Conservation (phyloP, 2,888 invertebrate species). For the Prostheceraeus crozeri region DNA sequence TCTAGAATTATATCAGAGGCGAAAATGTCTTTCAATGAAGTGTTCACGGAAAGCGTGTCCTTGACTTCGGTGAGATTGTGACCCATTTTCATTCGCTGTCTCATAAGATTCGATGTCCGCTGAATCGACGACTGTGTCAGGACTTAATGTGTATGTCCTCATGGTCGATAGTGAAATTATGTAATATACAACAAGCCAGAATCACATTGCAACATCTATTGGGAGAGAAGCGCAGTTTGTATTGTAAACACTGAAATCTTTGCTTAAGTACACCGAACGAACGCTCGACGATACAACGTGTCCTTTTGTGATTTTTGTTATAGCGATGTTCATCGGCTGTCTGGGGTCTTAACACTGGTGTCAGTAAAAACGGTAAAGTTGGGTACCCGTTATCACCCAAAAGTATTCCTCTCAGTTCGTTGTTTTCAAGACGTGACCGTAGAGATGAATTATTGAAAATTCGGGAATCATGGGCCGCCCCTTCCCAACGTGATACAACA, state of each 20-base stretch:
- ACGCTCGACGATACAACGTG: conserved; percentile 12
- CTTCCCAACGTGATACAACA: conserved; percentile 23
- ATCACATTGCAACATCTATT: too few species aligned
- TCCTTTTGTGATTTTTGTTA: conserved; percentile 22
- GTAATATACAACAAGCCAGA: too few species aligned
- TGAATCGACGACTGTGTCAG: too few species aligned
- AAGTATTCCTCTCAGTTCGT: conserved; percentile 6
- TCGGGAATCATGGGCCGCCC: conserved; percentile 28
- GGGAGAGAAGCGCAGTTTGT: too few species aligned
- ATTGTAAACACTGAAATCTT: conserved; percentile 18
- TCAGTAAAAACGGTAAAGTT: conserved; percentile 18
- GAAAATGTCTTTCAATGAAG: too few species aligned
- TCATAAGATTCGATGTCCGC: too few species aligned
- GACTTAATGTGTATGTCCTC: too few species aligned
- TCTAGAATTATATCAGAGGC: too few species aligned
- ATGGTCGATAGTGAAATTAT: too few species aligned
- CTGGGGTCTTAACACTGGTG: conserved; percentile 15
- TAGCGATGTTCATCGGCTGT: conserved; percentile 17
- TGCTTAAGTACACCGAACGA: conserved; percentile 25
- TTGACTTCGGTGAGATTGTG: too few species aligned
- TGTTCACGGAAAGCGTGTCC: too few species aligned
- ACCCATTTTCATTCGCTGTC: too few species aligned
- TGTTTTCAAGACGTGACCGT: conserved; percentile 6
- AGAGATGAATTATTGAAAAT: conserved; percentile 26
- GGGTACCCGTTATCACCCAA: conserved; percentile 28